These are phyloP conservation scores for Pammene fasciana DNA, from an alignment of 2,888 invertebrate genomes.

Conservation along the genomic window DNA sequence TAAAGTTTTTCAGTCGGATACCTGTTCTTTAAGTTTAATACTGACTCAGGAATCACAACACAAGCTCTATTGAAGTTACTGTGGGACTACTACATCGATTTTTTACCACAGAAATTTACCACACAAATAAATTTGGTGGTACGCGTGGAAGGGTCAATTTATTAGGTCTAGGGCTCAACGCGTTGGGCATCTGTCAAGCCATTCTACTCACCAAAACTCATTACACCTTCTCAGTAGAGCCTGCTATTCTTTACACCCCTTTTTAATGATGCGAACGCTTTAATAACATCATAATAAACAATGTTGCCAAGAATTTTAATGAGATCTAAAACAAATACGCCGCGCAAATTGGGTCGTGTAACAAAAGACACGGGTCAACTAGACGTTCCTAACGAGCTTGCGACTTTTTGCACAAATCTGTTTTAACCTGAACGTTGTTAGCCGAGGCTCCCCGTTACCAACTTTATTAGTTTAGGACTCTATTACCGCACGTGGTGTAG, in stretches of 20 bases:
- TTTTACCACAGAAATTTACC: no score
- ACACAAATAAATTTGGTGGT: no score
- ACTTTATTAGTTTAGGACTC: slow-evolving; percentile 79
- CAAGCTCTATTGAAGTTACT: no score
- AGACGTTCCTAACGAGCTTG: slow-evolving; percentile 48
- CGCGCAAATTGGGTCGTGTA: slow-evolving; percentile 61
- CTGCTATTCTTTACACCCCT: slow-evolving; percentile 42
- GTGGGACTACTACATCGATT: no score
- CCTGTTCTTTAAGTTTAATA: no score
- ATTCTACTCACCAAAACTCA: neutral
- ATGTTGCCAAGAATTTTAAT: slow-evolving; percentile 64
- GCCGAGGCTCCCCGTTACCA: slow-evolving; percentile 55
- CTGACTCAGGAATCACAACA: no score
- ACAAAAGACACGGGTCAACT: slow-evolving; percentile 68
- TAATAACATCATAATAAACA: slow-evolving; percentile 58
- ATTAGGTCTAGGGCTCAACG: neutral
- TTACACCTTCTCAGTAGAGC: neutral
- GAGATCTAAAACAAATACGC: slow-evolving; percentile 62
- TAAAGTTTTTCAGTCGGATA: no score
- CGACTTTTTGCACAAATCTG: slow-evolving; percentile 69
- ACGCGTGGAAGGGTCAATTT: no score
- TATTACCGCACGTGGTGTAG: slow-evolving; percentile 57
- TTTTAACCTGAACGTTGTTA: slow-evolving; percentile 66
- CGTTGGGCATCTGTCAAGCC: neutral
- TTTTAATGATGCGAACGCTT: slow-evolving; percentile 48